Evolutionary conservation across 2,888 invertebrate genomes (phyloP).

Genomic region (Eupithecia subfuscata): DNA sequence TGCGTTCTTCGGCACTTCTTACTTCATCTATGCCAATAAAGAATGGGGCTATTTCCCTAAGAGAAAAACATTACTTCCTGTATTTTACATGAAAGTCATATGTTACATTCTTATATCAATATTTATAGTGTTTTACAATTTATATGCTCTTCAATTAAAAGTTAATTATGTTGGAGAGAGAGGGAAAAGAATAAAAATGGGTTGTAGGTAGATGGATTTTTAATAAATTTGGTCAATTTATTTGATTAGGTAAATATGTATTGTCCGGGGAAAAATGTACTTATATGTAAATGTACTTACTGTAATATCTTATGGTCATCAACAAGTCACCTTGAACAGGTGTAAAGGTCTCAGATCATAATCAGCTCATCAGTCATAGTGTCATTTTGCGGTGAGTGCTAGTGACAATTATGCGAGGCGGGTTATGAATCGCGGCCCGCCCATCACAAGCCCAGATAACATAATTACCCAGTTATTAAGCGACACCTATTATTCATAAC

Average conservation of each 20-base stretch:
- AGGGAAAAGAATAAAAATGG: too few species aligned
- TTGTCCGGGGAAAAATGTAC: too few species aligned
- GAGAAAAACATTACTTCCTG: background rate
- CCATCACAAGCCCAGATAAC: conserved; percentile 71
- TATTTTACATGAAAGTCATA: background rate
- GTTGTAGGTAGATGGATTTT: background rate
- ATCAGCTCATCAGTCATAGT: conserved; percentile 50
- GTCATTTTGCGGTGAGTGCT: conserved; percentile 50
- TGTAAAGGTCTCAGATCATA: background rate
- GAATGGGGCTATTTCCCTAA: conserved; percentile 32
- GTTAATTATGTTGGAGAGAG: background rate
- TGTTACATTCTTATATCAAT: background rate
- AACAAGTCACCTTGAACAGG: background rate
- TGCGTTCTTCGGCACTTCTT: conserved; percentile 71
- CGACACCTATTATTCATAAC: conserved; percentile 76
- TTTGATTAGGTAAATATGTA: background rate
- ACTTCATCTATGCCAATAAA: conserved; percentile 54
- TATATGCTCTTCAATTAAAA: background rate
- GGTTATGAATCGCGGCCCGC: conserved; percentile 73
- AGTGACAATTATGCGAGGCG: conserved; percentile 77
- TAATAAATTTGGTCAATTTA: background rate
- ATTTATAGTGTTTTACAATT: background rate
- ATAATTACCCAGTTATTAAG: conserved; percentile 79
- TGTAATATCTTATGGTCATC: background rate
- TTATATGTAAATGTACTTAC: background rate